Evolutionary conservation across 1,140 invertebrate species (phyloP).

Genomic region (Varroa destructor): DNA sequence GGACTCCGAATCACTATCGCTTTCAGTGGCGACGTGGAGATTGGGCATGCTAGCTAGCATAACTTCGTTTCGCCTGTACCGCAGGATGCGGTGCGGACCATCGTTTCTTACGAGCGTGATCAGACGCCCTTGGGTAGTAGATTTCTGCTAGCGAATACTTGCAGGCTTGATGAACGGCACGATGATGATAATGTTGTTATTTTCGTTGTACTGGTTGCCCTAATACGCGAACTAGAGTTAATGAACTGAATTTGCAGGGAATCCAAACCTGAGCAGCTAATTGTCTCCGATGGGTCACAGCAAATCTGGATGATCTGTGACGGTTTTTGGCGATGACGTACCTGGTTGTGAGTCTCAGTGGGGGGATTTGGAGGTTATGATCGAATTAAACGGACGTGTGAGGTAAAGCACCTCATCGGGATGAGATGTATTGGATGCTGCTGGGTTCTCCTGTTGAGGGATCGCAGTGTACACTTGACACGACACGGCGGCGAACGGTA

Average conservation of each 20-base stretch:
- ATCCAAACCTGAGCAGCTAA: not conserved
- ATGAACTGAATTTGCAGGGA: not conserved
- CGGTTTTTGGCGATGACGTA: not conserved
- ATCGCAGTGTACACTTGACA: conserved; percentile 1
- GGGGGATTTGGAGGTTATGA: not conserved
- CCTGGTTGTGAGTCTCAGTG: not conserved
- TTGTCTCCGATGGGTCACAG: conserved; percentile 1
- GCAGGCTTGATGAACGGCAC: not conserved
- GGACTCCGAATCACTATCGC: not conserved
- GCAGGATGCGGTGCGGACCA: not conserved
- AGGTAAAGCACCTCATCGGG: not conserved
- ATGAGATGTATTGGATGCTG: not conserved
- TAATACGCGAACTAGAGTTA: too few species aligned
- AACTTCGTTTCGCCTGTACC: not conserved
- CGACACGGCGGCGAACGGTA: not conserved
- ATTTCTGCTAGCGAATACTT: not conserved
- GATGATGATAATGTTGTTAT: too few species aligned
- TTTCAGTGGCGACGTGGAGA: not conserved
- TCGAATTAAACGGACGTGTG: not conserved
- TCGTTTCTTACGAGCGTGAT: not conserved
- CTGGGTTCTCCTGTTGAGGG: not conserved
- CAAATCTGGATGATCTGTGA: not conserved
- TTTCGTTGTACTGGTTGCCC: too few species aligned
- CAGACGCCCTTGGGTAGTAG: too few species aligned
- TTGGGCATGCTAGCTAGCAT: not conserved